Evolutionary conservation across 2,113 vertebrate genomes (phyloP).

Genomic region (Erythrocebus patas): DNA sequence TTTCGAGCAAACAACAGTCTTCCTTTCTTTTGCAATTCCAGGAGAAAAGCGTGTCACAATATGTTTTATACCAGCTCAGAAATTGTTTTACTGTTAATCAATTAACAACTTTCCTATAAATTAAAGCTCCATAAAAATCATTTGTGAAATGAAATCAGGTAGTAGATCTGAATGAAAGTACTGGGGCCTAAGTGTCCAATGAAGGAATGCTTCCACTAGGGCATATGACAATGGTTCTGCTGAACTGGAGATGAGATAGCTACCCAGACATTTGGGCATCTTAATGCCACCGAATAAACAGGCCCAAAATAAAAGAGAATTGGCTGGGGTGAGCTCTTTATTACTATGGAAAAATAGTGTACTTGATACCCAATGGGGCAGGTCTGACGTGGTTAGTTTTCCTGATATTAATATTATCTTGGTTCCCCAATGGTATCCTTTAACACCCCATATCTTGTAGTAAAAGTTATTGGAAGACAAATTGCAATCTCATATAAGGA

Average conservation of each 20-base stretch:
- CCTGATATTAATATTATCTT: not conserved
- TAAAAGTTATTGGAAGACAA: not conserved
- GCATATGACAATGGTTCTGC: not conserved
- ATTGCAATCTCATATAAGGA: not conserved
- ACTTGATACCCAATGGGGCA: not conserved
- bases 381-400: not conserved
- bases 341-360: not conserved
- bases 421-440: not conserved
- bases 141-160: not conserved
- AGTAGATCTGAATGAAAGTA: not conserved
- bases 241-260: not conserved
- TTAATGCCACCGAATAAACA: not conserved
- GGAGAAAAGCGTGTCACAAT: fast-evolving
- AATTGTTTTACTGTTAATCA: fast-evolving
- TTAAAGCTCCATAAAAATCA: not conserved
- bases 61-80: not conserved
- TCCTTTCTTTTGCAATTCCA: not conserved
- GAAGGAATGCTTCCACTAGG: not conserved
- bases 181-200: not conserved
- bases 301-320: not conserved
- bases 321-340: not conserved
- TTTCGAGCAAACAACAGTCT: not conserved
- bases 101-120: not conserved
- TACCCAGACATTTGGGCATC: not conserved
- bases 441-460: not conserved